A percentile compares a stretch with the other conserved stretches of the same genome.
phyloP scores from a whole-genome alignment of 2,113 vertebrate species.

The Malurus alboscapulatus region DNA sequence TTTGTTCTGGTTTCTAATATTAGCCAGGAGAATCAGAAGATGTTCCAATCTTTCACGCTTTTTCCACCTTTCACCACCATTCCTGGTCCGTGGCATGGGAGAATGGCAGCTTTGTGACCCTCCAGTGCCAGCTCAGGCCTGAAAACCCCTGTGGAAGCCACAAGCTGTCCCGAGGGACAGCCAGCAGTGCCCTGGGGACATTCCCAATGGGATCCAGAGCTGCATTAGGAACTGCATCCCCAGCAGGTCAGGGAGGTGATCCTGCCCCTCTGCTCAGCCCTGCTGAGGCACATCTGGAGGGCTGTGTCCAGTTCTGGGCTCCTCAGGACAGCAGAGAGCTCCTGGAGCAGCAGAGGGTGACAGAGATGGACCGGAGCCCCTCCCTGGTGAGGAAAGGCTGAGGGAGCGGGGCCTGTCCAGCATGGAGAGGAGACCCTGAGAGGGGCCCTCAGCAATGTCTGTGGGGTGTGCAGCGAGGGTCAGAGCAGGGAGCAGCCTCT shows the following conservation, averaged over 20 bases:
- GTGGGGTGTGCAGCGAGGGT: neutral
- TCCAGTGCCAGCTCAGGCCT: neutral
- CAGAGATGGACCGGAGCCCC: neutral
- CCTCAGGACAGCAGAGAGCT: neutral
- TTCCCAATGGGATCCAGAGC: neutral
- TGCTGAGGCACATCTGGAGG: neutral
- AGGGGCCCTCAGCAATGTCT: neutral
- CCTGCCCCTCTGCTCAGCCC: neutral
- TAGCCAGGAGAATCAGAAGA: neutral
- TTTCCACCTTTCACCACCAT: rapidly evolving
- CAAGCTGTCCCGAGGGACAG: neutral
- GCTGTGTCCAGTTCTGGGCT: neutral
- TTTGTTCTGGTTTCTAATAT: rapidly evolving
- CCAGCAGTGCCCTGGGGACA: neutral
- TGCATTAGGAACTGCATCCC: rapidly evolving
- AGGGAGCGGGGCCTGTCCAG: neutral
- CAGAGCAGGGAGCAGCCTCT: neutral
- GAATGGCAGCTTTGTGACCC: neutral
- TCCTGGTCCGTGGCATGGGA: rapidly evolving
- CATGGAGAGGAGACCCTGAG: neutral
- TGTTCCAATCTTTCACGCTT: rapidly evolving
- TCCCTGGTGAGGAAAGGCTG: neutral
- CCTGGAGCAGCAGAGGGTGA: neutral
- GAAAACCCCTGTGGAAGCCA: neutral
- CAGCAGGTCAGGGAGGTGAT: neutral